Evolutionary conservation across 2,113 vertebrate species (phyloP).

Genomic region (Pedionomus torquatus): DNA sequence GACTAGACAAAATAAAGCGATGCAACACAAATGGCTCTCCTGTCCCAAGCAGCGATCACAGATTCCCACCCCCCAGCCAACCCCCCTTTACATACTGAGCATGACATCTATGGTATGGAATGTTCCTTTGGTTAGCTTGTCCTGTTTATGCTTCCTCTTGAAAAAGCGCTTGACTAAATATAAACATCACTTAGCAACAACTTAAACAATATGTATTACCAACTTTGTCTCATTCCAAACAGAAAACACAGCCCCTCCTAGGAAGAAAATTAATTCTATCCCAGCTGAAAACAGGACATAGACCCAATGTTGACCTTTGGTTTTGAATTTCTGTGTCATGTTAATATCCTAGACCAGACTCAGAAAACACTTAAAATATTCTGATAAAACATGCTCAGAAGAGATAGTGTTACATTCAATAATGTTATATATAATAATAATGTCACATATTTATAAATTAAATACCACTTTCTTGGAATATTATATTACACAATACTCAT

Average conservation of each 20-base stretch:
- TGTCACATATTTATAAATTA: not conserved
- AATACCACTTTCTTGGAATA: not conserved
- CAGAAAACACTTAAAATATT: not conserved
- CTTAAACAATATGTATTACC: not conserved
- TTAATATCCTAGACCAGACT: not conserved
- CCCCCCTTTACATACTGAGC: not conserved
- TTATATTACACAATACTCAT: not conserved
- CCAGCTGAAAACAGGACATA: not conserved
- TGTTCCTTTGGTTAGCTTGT: not conserved
- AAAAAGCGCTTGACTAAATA: not conserved
- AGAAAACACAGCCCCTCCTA: not conserved
- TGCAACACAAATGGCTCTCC: not conserved
- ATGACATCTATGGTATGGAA: not conserved
- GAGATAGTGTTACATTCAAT: not conserved
- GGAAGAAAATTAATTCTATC: not conserved
- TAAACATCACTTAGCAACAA: not conserved
- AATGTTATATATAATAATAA: not conserved
- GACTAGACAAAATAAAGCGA: not conserved
- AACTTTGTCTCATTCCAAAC: not conserved
- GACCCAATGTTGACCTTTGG: not conserved
- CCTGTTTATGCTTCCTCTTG: not conserved
- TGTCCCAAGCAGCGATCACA: not conserved
- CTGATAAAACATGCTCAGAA: not conserved
- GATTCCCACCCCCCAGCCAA: not conserved
- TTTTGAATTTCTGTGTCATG: not conserved